Conservation (phyloP, 2,888 invertebrate genomes). For the Ophraella communa region DNA sequence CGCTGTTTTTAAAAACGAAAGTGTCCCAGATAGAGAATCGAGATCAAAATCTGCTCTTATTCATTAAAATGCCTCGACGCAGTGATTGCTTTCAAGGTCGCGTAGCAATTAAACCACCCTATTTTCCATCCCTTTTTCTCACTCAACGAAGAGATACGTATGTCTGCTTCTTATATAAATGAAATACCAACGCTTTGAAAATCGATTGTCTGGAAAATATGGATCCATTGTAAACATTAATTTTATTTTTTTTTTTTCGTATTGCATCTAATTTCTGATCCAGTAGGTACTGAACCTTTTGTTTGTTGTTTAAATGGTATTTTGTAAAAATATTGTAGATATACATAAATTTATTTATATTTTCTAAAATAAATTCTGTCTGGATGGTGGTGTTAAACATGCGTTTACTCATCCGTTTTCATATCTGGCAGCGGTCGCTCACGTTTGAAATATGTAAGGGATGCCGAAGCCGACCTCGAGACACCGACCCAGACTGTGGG, state of each 20-base stretch:
- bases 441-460: neutral
- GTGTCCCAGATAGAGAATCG: constrained; percentile 36
- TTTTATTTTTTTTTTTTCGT: no score
- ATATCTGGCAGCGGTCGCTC: neutral
- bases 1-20: constrained; percentile 32
- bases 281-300: no score
- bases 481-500: constrained; percentile 1
- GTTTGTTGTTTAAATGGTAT: no score
- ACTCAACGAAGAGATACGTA: neutral
- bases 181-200: neutral
- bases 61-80: constrained; percentile 43
- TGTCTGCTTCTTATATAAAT: neutral
- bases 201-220: no score
- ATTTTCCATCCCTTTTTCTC: constrained; percentile 40
- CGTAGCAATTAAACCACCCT: constrained; percentile 38
- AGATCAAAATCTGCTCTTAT: constrained; percentile 43
- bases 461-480: neutral
- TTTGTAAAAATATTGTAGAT: neutral
- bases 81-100: constrained; percentile 44
- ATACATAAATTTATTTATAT: neutral
- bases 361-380: neutral
- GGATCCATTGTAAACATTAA: no score
- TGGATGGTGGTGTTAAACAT: neutral
- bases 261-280: no score
- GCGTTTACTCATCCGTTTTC: neutral